Evolutionary conservation across 2,888 invertebrate species (phyloP).

Genomic region (Epistrophella euchroma): DNA sequence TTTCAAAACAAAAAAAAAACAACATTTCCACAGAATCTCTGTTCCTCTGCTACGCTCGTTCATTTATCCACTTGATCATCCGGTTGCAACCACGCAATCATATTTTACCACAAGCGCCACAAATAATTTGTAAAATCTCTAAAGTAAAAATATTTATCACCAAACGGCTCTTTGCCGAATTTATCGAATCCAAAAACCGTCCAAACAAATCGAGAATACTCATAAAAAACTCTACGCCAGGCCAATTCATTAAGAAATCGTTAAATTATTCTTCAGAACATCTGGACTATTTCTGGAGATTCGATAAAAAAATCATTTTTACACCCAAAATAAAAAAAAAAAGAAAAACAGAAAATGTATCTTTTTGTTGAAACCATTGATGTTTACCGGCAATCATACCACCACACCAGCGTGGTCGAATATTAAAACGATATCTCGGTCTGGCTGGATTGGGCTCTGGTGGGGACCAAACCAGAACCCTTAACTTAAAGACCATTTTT

Average conservation of each 20-base stretch:
- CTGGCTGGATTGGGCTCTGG: background rate
- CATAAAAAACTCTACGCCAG: conserved; percentile 55
- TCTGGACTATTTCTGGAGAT: conserved; percentile 61
- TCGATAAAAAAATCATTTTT: conserved; percentile 23
- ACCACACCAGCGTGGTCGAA: background rate
- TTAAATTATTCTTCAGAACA: conserved; percentile 69
- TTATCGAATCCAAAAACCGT: conserved; percentile 12
- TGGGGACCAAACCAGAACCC: conserved; percentile 14
- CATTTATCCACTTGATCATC: conserved; percentile 10
- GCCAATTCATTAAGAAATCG: conserved; percentile 67
- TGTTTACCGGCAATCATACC: conserved; percentile 44
- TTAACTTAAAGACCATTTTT: conserved; percentile 5
- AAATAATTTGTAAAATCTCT: conserved; percentile 54
- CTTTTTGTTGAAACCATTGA: conserved; percentile 41
- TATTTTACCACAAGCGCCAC: conserved; percentile 28
- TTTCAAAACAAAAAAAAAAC: background rate
- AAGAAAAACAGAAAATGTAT: conserved; percentile 6
- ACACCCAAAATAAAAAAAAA: conserved; percentile 15
- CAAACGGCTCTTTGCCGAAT: conserved; percentile 32
- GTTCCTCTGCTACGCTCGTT: background rate
- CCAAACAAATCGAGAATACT: conserved; percentile 24
- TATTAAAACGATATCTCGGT: conserved; percentile 20
- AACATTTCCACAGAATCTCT: background rate
- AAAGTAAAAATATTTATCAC: conserved; percentile 58
- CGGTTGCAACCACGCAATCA: background rate